Evolutionary conservation across 2,888 invertebrate species (phyloP).

Genomic region (Tenthredo notha): DNA sequence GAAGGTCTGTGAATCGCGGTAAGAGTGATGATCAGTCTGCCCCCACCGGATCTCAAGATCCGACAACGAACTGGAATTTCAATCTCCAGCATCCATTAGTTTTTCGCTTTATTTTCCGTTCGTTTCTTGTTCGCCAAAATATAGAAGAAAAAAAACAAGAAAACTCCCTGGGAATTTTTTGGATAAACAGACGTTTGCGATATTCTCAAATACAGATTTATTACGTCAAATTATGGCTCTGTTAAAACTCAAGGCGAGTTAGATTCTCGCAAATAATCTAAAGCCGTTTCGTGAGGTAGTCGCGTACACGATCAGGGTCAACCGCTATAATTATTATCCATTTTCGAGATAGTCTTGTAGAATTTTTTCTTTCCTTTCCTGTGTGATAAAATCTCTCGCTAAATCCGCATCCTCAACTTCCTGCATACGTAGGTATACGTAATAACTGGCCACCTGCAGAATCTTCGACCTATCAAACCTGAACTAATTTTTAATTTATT

Average conservation of each 20-base stretch:
- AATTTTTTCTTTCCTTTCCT: background rate
- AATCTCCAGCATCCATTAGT: background rate
- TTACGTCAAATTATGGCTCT: background rate
- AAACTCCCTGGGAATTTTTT: background rate
- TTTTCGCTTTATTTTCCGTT: background rate
- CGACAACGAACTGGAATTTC: background rate
- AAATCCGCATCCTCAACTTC: background rate
- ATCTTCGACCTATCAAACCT: too few relatives aligned
- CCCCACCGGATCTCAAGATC: background rate
- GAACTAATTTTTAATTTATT: background rate
- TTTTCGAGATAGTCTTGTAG: background rate
- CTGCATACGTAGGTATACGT: background rate
- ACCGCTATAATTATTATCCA: background rate
- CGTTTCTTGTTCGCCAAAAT: background rate
- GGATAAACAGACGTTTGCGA: background rate
- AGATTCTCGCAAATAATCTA: background rate
- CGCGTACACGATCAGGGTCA: constrained; percentile 1
- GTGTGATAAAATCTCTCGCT: background rate
- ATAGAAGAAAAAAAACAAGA: background rate
- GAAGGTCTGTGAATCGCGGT: background rate
- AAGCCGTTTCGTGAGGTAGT: background rate
- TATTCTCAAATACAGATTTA: background rate
- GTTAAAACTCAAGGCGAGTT: background rate
- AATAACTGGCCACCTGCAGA: background rate
- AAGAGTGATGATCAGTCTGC: background rate